Evolutionary conservation across 2,113 vertebrate genomes (phyloP), one percentile per base, ranked within the genome.

Genomic region (Ochotona princeps): DNA sequence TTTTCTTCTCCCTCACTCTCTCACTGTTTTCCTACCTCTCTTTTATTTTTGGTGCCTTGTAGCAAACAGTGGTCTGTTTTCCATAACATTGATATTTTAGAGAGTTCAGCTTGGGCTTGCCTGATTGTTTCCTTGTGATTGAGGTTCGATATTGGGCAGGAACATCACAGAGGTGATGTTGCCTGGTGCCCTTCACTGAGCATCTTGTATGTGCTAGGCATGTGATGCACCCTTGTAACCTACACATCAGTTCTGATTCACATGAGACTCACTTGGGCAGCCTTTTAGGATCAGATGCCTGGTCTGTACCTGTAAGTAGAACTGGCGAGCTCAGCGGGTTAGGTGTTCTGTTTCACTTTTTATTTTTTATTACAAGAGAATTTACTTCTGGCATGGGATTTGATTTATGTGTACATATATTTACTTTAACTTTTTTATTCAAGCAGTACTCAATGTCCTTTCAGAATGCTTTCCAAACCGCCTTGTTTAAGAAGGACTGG

Each of bases 341-440:
- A 73, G 66, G 26, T 28, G 25, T 57, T 76, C 67, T 57, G 7
- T 47, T 89, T 84, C 72, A 30, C 13, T 32, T 78, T 73, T 51
- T 76, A 10, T 87, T 57, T 81, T 80, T 90, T 28, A 76, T 54
- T 23, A 66, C 32, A 74, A 79, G 25, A 85, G 25, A 38, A n/a
- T 7, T 82, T n/a, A 60, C 5, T n/a, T 87, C 86, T 84, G n/a
- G 14, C 44, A 8, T 80, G 15, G 66, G 21, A 63, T 86, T 91
- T 61, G 65, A 60, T 60, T 28, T 54, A 30, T 38, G 2, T 26
- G 23, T 11, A 7, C 63, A n/a, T 44, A 61, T 69, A 47, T 81
- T 79, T 69, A 70, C 44, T 79, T 89, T 30, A 74, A 81, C 2
- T 74, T 85, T 75, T 70, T 81, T 73, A 88, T 70, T 65, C 60